phyloP scores from a whole-genome alignment of 2,888 invertebrate species.

The Apantesis nais region DNA sequence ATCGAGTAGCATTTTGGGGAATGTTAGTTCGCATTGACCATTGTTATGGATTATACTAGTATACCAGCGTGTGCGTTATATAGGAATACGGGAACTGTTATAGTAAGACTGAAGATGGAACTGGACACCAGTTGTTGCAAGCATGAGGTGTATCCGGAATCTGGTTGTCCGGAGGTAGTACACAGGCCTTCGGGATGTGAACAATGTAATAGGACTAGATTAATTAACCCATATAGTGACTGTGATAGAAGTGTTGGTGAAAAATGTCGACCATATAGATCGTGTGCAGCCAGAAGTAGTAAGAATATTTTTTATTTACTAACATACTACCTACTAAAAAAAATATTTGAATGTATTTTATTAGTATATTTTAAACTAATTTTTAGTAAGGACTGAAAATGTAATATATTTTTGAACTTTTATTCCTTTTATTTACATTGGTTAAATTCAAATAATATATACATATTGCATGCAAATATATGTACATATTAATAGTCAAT shows the following conservation, averaged over 20 bases:
- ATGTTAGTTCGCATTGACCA: slow-evolving; percentile 70
- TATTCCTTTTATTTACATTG: background rate
- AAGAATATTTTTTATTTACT: slow-evolving; percentile 58
- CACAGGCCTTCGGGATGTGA: slow-evolving; percentile 71
- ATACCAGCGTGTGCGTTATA: slow-evolving; percentile 74
- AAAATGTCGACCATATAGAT: slow-evolving; percentile 71
- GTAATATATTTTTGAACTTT: background rate
- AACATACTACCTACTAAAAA: too few relatives aligned
- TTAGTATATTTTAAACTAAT: background rate
- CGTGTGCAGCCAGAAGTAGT: slow-evolving; percentile 77
- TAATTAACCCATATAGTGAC: slow-evolving; percentile 77
- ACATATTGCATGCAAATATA: background rate
- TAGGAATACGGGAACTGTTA: slow-evolving; percentile 74
- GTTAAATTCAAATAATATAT: background rate
- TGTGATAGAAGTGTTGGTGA: slow-evolving; percentile 80
- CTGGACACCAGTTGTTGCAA: slow-evolving; percentile 54
- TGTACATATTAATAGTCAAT: background rate
- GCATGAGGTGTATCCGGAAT: slow-evolving; percentile 50
- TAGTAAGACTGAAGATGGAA: slow-evolving; percentile 75
- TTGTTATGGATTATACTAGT: slow-evolving; percentile 75
- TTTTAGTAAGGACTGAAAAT: background rate
- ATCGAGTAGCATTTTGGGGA: slow-evolving; percentile 72
- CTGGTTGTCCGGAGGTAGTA: slow-evolving; percentile 52
- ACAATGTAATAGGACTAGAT: slow-evolving; percentile 77
- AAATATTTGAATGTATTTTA: background rate